Percentiles rank a stretch among this genome's conserved stretches.
These are phyloP conservation scores for Oryzias sinensis DNA, from an alignment of 2,797 vertebrate species.

Conservation along the genomic window DNA sequence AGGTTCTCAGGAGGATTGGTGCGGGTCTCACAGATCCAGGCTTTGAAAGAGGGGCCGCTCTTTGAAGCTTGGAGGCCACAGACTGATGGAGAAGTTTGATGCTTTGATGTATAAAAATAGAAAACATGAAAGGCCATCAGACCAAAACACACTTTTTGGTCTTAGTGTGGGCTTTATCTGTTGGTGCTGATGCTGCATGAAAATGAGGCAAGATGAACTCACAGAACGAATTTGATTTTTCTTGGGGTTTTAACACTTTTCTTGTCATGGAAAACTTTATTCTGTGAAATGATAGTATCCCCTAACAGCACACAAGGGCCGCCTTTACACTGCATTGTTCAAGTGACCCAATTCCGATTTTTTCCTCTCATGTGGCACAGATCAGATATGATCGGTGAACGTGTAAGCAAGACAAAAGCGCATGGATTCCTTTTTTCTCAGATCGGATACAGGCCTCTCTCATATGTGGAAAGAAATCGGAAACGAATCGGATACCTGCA, in stretches of 20 bases:
- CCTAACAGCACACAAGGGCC: no score
- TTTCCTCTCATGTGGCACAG: no score
- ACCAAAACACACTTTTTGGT: conserved; percentile 35
- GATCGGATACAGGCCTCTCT: no score
- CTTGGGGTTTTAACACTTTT: background rate
- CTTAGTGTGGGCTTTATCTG: conserved; percentile 7
- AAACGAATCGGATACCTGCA: no score
- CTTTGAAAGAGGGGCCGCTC: conserved; percentile 45
- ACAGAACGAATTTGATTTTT: conserved; percentile 7
- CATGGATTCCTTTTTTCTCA: no score
- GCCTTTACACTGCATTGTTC: no score
- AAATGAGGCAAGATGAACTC: conserved; percentile 28
- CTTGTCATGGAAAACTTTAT: no score
- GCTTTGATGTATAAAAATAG: conserved; percentile 73
- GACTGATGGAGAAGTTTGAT: conserved; percentile 42
- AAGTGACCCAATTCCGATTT: no score
- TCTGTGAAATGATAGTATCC: no score
- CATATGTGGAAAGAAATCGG: no score
- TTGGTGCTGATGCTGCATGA: conserved; percentile 23
- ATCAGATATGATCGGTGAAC: no score
- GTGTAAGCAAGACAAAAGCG: no score
- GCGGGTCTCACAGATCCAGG: conserved; percentile 14
- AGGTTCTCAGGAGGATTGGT: conserved; percentile 39
- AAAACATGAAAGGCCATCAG: conserved; percentile 56
- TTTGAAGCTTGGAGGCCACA: conserved; percentile 61